phyloP scores from a whole-genome alignment of 2,113 vertebrate genomes.

The Crotalus tigris region DNA sequence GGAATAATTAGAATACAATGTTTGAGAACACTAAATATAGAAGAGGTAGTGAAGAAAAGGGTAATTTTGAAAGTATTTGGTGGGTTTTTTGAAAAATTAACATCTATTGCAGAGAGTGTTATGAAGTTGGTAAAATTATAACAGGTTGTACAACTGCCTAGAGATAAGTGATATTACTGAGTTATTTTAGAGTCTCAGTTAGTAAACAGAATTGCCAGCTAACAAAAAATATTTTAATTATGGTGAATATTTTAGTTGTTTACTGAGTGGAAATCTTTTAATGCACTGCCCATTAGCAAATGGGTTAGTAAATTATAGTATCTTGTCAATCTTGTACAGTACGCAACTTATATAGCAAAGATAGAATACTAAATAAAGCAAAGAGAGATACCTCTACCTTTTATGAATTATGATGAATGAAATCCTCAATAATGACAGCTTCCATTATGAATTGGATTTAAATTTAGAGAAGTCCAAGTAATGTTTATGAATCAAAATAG shows the following conservation, averaged over 20 bases:
- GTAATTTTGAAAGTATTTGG: not conserved
- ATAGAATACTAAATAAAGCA: not conserved
- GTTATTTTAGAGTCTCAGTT: not conserved
- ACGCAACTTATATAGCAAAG: not conserved
- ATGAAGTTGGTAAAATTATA: not conserved
- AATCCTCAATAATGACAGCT: not conserved
- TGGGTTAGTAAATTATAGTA: not conserved
- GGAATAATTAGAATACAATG: not conserved
- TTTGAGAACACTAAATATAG: not conserved
- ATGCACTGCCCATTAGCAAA: not conserved
- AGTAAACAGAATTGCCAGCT: not conserved
- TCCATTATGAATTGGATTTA: not conserved
- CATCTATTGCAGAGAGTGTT: not conserved
- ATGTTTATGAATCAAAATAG: not conserved
- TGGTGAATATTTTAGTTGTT: not conserved
- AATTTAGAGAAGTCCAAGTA: not conserved
- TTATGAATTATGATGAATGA: not conserved
- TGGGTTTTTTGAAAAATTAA: not conserved
- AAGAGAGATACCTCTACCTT: not conserved
- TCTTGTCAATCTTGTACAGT: not conserved
- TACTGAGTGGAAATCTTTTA: constrained; percentile 3
- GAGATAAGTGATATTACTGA: not conserved
- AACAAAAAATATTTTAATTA: not conserved
- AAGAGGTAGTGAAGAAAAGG: not conserved
- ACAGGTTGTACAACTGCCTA: not conserved